Conservation (phyloP, 2,797 vertebrate species). For the Gephyroberyx darwinii region DNA sequence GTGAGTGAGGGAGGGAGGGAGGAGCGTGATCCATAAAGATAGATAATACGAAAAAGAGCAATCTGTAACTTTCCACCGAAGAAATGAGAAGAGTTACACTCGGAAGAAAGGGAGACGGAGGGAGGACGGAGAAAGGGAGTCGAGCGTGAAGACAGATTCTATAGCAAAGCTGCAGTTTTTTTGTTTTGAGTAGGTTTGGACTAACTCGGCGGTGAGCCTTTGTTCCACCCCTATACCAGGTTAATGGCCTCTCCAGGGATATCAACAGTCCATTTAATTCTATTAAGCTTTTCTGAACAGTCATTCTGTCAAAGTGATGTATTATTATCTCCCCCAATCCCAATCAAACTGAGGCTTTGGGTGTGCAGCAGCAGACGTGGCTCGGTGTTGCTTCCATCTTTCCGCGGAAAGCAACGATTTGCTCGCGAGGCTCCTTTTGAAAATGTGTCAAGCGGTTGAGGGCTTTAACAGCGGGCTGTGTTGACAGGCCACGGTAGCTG, state of each 20-base stretch:
- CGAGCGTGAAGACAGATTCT: background rate
- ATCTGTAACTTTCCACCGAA: conserved; percentile 17
- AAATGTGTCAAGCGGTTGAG: conserved; percentile 7
- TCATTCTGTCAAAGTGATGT: conserved; percentile 40
- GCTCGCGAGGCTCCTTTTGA: conserved; percentile 13
- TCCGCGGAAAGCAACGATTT: conserved; percentile 15
- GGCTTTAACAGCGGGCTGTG: conserved; percentile 6
- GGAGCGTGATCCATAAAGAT: conserved; percentile 36
- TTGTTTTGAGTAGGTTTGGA: conserved; percentile 29
- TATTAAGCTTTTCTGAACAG: conserved; percentile 56
- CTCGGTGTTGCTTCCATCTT: conserved; percentile 12
- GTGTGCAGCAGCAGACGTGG: conserved; percentile 36
- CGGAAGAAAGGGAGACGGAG: conserved; percentile 12
- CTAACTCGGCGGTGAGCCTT: conserved; percentile 42
- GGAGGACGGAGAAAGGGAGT: conserved; percentile 18
- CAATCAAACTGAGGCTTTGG: conserved; percentile 44
- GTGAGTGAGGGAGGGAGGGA: background rate
- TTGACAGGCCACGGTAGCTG: background rate
- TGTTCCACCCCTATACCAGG: conserved; percentile 47
- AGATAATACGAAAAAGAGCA: conserved; percentile 26
- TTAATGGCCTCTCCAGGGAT: conserved; percentile 63
- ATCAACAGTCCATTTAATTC: conserved; percentile 50
- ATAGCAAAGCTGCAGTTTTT: conserved; percentile 18
- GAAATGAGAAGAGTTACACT: conserved; percentile 20
- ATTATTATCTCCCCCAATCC: conserved; percentile 50